A percentile compares a stretch with the other conserved stretches of the same genome.
These are phyloP conservation scores for Piprites chloris DNA, from an alignment of 2,113 vertebrate species.

Conservation along the genomic window DNA sequence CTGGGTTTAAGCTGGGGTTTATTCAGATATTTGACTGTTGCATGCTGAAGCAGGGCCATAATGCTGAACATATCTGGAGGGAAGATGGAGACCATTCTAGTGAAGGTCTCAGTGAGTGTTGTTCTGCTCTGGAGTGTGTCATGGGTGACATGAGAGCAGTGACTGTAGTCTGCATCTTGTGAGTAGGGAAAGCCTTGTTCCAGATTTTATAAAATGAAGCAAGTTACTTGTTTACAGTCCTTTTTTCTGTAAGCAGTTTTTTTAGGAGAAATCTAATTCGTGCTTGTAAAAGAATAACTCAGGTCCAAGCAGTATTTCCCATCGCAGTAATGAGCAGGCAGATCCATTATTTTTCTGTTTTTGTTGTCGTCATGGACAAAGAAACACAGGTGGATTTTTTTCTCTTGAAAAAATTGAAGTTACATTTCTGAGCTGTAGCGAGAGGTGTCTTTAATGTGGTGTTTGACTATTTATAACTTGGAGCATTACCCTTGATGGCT, in stretches of 20 bases:
- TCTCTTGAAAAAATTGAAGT: background rate
- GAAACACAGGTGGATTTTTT: background rate
- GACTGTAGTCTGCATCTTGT: background rate
- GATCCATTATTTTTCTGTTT: background rate
- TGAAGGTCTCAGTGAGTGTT: background rate
- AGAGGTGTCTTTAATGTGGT: background rate
- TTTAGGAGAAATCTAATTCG: background rate
- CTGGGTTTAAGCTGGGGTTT: background rate
- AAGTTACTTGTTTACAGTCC: background rate
- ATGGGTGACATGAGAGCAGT: background rate
- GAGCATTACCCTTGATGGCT: background rate
- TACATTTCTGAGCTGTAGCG: background rate
- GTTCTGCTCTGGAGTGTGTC: background rate
- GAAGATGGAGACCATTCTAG: background rate
- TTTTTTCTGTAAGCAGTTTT: background rate
- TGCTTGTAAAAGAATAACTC: background rate
- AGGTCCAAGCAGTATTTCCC: background rate
- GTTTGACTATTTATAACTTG: background rate
- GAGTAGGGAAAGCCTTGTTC: background rate
- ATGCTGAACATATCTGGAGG: rapidly evolving
- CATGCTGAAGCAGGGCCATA: background rate
- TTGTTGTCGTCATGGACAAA: background rate
- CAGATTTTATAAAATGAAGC: background rate
- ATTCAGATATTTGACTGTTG: background rate
- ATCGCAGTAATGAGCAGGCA: background rate